These are phyloP conservation scores for Parapristionchus giblindavisi DNA, from an alignment of 2,888 invertebrate species.

Conservation along the genomic window DNA sequence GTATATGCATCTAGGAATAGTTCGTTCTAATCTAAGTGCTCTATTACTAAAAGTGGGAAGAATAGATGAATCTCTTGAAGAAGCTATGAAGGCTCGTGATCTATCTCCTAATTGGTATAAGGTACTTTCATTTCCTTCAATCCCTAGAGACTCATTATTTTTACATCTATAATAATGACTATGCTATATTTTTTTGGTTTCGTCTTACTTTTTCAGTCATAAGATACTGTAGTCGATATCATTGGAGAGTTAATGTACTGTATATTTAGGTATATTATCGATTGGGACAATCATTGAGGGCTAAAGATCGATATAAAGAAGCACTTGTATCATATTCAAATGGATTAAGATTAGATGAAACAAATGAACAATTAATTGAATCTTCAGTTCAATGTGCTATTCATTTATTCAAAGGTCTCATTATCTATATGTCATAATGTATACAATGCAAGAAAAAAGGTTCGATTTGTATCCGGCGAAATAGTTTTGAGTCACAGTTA, in stretches of 20 bases:
- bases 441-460: not conserved
- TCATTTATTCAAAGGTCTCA: slow-evolving; percentile 9
- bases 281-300: not conserved
- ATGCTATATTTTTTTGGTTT: not conserved
- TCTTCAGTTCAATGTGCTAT: slow-evolving; percentile 6
- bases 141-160: not conserved
- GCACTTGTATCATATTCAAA: slow-evolving; percentile 23
- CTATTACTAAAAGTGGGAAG: slow-evolving; percentile 15
- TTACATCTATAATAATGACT: not conserved
- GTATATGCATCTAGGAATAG: slow-evolving; percentile 24
- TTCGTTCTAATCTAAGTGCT: slow-evolving; percentile 30
- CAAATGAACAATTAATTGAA: slow-evolving; percentile 12
- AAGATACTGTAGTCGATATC: not conserved
- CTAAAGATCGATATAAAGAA: not conserved
- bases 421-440: not conserved
- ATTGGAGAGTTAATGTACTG: not conserved
- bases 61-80: slow-evolving; percentile 18
- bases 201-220: not conserved
- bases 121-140: slow-evolving; percentile 13
- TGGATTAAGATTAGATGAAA: slow-evolving; percentile 2
- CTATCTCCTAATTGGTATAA: slow-evolving; percentile 29
- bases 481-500: too few species aligned
- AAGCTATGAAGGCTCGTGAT: slow-evolving; percentile 18
- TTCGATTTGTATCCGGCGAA: not conserved
- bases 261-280: not conserved